A percentile compares a stretch with the other conserved stretches of the same genome.
phyloP scores from a whole-genome alignment of 2,797 vertebrate genomes.

The Dryobates pubescens region DNA sequence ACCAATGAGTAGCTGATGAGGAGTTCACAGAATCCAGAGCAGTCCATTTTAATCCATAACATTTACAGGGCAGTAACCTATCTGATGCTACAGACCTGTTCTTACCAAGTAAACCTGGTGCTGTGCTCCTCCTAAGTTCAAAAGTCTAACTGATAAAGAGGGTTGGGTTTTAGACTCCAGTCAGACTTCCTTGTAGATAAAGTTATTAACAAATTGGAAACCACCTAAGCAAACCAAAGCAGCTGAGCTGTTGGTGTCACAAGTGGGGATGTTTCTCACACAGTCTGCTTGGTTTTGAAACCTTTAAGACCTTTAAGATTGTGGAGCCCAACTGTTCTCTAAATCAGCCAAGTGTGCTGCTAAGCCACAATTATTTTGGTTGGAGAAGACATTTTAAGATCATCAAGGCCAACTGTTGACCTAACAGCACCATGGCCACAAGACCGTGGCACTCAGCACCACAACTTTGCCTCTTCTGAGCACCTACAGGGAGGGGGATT shows the following conservation, averaged over 20 bases:
- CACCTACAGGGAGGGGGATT: no score
- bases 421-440: no score
- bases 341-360: no score
- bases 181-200: neutral
- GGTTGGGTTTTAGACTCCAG: neutral
- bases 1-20: neutral
- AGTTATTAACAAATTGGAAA: slow-evolving; percentile 18
- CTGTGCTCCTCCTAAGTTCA: neutral
- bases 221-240: neutral
- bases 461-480: no score
- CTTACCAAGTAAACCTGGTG: neutral
- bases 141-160: neutral
- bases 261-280: neutral
- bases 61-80: neutral
- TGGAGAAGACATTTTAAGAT: no score
- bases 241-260: neutral
- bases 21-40: neutral
- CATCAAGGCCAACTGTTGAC: no score
- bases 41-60: neutral
- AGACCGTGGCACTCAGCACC: no score
- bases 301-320: no score
- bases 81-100: neutral
- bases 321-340: no score
- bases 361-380: no score
- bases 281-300: no score